Conservation (phyloP, 1,140 invertebrate genomes). For the Rhizoglyphus robini region DNA sequence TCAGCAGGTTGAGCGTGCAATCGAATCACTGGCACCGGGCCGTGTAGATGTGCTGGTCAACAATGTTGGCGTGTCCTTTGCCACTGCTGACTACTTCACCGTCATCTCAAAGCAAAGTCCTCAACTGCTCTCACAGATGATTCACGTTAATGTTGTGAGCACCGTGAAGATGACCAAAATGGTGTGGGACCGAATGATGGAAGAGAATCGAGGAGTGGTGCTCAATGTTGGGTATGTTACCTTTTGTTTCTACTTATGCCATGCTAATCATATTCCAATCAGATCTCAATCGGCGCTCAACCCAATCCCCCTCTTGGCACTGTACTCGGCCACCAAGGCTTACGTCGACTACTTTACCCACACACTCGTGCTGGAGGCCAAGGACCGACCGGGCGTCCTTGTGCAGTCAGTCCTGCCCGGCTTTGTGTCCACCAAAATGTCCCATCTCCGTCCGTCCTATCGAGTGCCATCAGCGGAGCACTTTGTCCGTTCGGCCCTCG, state of each 20-base stretch:
- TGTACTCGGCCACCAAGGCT: slow-evolving; percentile 79
- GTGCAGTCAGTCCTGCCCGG: slow-evolving; percentile 64
- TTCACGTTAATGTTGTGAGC: slow-evolving; percentile 20
- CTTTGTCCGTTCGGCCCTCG: slow-evolving; percentile 60
- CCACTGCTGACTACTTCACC: slow-evolving; percentile 15
- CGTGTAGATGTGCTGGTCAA: slow-evolving; percentile 19
- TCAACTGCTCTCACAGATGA: slow-evolving; percentile 15
- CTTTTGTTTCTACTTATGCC: background rate
- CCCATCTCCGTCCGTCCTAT: slow-evolving; percentile 61
- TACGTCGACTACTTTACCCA: slow-evolving; percentile 70
- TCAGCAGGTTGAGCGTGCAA: background rate
- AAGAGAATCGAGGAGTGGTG: slow-evolving; percentile 65
- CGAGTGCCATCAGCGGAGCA: slow-evolving; percentile 59
- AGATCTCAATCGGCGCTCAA: slow-evolving; percentile 64
- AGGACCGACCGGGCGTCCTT: slow-evolving; percentile 51
- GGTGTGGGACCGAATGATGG: slow-evolving; percentile 76
- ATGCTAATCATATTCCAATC: background rate
- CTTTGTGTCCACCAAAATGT: slow-evolving; percentile 85
- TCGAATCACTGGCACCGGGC: background rate
- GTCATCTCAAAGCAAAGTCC: slow-evolving; percentile 22
- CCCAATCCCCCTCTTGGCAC: slow-evolving; percentile 63
- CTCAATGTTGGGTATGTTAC: slow-evolving; percentile 54
- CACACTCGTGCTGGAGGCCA: slow-evolving; percentile 62
- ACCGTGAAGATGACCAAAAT: slow-evolving; percentile 54
- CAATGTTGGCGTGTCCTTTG: slow-evolving; percentile 20